Conservation (phyloP, 2,113 vertebrate genomes). For the Brachyhypopomus gauderio region DNA sequence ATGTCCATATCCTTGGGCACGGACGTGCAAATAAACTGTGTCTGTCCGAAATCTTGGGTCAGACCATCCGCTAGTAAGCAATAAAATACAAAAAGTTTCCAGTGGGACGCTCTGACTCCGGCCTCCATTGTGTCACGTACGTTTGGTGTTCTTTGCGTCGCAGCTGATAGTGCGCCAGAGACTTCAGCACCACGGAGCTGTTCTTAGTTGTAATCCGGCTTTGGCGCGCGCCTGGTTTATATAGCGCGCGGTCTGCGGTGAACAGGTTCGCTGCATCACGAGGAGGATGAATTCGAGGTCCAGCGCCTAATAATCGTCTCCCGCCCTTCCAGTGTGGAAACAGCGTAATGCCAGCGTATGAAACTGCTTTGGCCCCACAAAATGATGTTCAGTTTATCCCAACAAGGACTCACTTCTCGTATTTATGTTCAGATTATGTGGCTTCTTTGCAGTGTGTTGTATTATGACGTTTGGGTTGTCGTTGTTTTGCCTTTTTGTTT, state of each 20-base stretch:
- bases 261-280: slow-evolving; percentile 69
- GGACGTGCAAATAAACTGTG: slow-evolving; percentile 96
- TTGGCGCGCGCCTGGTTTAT: slow-evolving; percentile 70
- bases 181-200: slow-evolving; percentile 55
- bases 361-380: slow-evolving; percentile 28
- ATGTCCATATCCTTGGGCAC: slow-evolving; percentile 95
- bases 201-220: slow-evolving; percentile 60
- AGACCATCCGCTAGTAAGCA: slow-evolving; percentile 71
- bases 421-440: neutral
- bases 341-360: slow-evolving; percentile 53
- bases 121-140: slow-evolving; percentile 59
- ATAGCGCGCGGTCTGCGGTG: slow-evolving; percentile 66
- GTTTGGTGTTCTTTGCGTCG: slow-evolving; percentile 5
- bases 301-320: slow-evolving; percentile 54
- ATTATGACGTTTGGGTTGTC: neutral
- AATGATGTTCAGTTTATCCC: slow-evolving; percentile 65
- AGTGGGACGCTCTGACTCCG: slow-evolving; percentile 60
- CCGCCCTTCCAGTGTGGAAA: slow-evolving; percentile 48
- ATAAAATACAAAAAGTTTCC: slow-evolving; percentile 77
- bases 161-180: slow-evolving; percentile 32
- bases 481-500: no score
- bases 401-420: slow-evolving; percentile 57
- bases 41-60: slow-evolving; percentile 85
- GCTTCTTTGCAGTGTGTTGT: neutral
- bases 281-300: slow-evolving; percentile 50